Conservation (phyloP, 2,888 invertebrate genomes). For the Diogma glabrata region DNA sequence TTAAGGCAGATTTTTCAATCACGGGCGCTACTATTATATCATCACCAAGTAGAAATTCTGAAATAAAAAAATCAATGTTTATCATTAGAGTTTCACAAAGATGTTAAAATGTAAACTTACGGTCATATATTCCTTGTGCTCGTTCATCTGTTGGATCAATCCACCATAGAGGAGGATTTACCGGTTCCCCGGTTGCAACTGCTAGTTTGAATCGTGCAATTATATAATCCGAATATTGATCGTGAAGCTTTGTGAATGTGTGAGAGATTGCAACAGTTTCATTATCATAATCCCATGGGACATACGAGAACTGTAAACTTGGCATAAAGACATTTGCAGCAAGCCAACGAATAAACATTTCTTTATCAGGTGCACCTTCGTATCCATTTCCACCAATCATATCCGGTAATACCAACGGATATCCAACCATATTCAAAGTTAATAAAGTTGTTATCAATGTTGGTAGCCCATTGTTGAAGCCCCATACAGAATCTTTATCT, state of each 20-base stretch:
- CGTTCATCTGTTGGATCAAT: slow-evolving; percentile 52
- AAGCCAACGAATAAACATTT: slow-evolving; percentile 61
- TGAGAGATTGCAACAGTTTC: slow-evolving; percentile 50
- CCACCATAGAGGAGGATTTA: slow-evolving; percentile 82
- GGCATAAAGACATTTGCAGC: slow-evolving; percentile 68
- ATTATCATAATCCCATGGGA: slow-evolving; percentile 60
- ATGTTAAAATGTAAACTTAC: slow-evolving; percentile 32
- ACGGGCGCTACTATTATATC: slow-evolving; percentile 69
- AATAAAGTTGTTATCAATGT: slow-evolving; percentile 50
- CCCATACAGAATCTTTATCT: slow-evolving; percentile 58
- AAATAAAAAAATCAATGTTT: slow-evolving; percentile 20
- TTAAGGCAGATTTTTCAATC: slow-evolving; percentile 44
- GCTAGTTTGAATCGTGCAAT: slow-evolving; percentile 48
- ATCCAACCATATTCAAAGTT: slow-evolving; percentile 37
- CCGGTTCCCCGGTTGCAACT: slow-evolving; percentile 50
- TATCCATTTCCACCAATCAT: slow-evolving; percentile 61
- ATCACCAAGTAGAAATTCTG: slow-evolving; percentile 72
- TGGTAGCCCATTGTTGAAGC: slow-evolving; percentile 50
- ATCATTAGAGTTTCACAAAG: background rate
- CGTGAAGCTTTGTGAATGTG: slow-evolving; percentile 54
- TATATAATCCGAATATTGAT: slow-evolving; percentile 47
- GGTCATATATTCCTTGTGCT: slow-evolving; percentile 47
- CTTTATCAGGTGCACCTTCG: slow-evolving; percentile 40
- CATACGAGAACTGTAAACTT: slow-evolving; percentile 60
- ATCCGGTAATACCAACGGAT: slow-evolving; percentile 62